A percentile compares a stretch with the other conserved stretches of the same genome.
phyloP scores from a whole-genome alignment of 2,797 vertebrate genomes.

The Gadopsis marmoratus region DNA sequence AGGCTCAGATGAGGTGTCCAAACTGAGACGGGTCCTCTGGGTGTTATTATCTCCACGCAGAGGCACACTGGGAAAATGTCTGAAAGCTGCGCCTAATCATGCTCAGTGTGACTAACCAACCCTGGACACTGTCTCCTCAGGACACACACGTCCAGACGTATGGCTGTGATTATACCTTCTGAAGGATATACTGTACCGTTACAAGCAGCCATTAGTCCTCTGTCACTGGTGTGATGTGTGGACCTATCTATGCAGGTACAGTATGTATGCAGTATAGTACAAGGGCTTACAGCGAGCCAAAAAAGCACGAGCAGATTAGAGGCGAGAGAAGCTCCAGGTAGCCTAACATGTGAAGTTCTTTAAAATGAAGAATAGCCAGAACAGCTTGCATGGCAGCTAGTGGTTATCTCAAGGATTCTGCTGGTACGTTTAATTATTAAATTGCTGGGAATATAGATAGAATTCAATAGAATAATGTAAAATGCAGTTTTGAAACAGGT shows the following conservation, averaged over 20 bases:
- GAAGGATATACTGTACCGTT: slow-evolving; percentile 23
- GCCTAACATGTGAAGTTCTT: background rate
- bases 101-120: slow-evolving; percentile 67
- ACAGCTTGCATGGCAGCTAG: background rate
- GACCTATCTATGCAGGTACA: slow-evolving; percentile 9
- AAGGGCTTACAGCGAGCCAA: background rate
- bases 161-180: slow-evolving; percentile 62
- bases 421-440: background rate
- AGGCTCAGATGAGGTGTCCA: slow-evolving; percentile 37
- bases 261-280: background rate
- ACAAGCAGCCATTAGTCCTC: slow-evolving; percentile 24
- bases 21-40: slow-evolving; percentile 46
- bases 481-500: background rate
- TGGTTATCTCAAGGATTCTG: background rate
- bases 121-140: slow-evolving; percentile 43
- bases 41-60: slow-evolving; percentile 62
- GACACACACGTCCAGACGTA: slow-evolving; percentile 35
- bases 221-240: slow-evolving; percentile 18
- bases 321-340: background rate
- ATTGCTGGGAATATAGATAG: background rate
- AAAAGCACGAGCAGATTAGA: background rate
- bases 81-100: slow-evolving; percentile 63
- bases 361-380: background rate
- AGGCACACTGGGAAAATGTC: slow-evolving; percentile 41
- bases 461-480: background rate